Evolutionary conservation across 2,113 vertebrate species (phyloP).

Genomic region (Tragulus kanchil): DNA sequence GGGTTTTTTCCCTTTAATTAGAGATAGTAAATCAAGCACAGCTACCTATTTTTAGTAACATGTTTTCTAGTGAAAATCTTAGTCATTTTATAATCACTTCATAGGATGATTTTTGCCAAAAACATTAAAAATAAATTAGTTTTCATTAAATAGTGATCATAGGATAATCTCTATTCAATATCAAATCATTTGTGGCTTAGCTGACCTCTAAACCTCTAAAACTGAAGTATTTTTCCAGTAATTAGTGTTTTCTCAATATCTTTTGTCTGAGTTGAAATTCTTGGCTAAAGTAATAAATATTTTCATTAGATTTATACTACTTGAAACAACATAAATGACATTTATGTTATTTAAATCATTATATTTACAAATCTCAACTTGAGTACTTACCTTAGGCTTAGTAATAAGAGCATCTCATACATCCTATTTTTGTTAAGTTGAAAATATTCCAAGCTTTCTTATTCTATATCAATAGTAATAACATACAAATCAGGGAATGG

Average conservation of each 20-base stretch:
- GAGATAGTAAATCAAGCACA: slow-evolving; percentile 21
- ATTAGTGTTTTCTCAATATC: background rate
- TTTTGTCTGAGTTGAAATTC: background rate
- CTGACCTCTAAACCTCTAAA: background rate
- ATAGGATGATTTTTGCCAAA: background rate
- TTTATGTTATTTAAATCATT: background rate
- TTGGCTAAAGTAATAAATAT: background rate
- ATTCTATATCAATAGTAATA: background rate
- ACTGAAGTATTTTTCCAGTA: background rate
- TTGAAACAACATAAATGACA: background rate
- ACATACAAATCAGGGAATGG: background rate
- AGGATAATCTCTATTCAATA: background rate
- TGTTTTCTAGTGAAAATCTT: background rate
- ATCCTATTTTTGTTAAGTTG: background rate
- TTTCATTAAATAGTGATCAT: slow-evolving; percentile 53
- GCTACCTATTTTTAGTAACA: slow-evolving; percentile 29
- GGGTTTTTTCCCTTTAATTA: background rate
- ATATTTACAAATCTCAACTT: background rate
- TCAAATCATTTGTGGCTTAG: background rate
- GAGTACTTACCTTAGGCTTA: background rate
- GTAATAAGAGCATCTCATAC: background rate
- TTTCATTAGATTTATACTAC: background rate
- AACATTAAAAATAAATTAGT: slow-evolving; percentile 65
- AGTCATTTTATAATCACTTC: slow-evolving; percentile 34
- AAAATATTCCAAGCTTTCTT: background rate